Evolutionary conservation across 2,113 vertebrate species (phyloP), one percentile per base, ranked within the genome.

Genomic region (Coreoperca whiteheadi): DNA sequence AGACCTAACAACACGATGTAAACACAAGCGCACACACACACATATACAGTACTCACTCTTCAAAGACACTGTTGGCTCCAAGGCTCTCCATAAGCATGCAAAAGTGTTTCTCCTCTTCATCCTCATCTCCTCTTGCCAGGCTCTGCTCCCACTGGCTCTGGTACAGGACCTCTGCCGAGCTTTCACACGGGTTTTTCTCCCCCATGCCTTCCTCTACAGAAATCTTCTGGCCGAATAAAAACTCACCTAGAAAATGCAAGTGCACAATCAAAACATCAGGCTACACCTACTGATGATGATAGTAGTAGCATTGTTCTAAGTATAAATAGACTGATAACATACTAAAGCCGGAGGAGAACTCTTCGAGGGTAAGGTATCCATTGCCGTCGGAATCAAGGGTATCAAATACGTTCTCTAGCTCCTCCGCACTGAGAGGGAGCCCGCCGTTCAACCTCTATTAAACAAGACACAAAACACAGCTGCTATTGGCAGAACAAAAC

Each of bases 291-390:
- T 25, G 18, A n/a, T 51, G 18, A n/a, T 51, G 21, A 77, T 6
- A 39, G 9, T 0, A 4, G 12, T 6, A 4, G 28, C 0, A 15
- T n/a, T n/a, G 9, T 82, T 85, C 72, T 20, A 39, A 73, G n/a
- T 8, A 34, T 9, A 69, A 83, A 37, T 2, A 1, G 8, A 54
- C 4, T 28, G 2, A 37, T 63, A 87, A 97, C 97, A 57, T 93
- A 99, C 98, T 97, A 64, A 99, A 97, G 91, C 98, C 97, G 4
- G 94, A 93, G 50, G 96, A 95, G 93, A 99, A 99, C 91, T 99
- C 98, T 8, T 97, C 94, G 15, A 95, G 95, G 2, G 97, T 97
- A 53, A 99, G 97, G 64, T 92, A 97, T 48, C 97, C 97, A 1
- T 98, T 98, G 83, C 95, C 91, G 60, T 99, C 98, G 1, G 96